Evolutionary conservation across 2,888 invertebrate species (phyloP).

Genomic region (Parnassius orleans): DNA sequence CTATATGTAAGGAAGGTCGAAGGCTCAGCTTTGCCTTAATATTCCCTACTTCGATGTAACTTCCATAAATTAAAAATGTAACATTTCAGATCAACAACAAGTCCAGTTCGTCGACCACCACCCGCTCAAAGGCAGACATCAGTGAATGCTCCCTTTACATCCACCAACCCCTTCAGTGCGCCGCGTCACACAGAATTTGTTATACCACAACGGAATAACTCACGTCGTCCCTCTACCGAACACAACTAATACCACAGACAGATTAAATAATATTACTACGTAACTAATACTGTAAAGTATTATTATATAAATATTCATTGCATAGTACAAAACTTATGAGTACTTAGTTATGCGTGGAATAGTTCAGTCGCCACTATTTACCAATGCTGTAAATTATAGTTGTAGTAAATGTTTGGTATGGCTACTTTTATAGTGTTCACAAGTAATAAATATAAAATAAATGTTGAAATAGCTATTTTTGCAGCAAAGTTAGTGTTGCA

Average conservation of each 20-base stretch:
- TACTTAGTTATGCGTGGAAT: constrained; percentile 5
- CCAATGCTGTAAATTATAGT: neutral
- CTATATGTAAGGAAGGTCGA: no score
- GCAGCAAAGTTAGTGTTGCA: neutral
- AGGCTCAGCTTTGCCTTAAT: no score
- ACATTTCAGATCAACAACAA: constrained; percentile 23
- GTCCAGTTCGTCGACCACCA: constrained; percentile 23
- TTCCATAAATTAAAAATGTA: neutral
- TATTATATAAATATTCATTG: neutral
- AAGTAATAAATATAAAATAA: neutral
- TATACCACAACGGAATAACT: constrained; percentile 65
- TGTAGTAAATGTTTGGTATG: neutral
- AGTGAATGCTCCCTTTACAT: constrained; percentile 47
- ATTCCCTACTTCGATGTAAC: no score
- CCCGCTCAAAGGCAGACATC: constrained; percentile 30
- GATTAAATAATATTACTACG: no score
- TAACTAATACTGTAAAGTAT: no score
- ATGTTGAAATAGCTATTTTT: constrained; percentile 3
- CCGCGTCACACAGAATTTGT: constrained; percentile 71
- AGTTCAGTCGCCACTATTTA: neutral
- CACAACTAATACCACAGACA: constrained; percentile 46
- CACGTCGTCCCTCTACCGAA: constrained; percentile 57
- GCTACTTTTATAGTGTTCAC: neutral
- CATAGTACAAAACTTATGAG: neutral
- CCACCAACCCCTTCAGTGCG: constrained; percentile 63